These are phyloP conservation scores for Dysdera silvatica DNA, from an alignment of 1,140 invertebrate genomes.

Conservation along the genomic window DNA sequence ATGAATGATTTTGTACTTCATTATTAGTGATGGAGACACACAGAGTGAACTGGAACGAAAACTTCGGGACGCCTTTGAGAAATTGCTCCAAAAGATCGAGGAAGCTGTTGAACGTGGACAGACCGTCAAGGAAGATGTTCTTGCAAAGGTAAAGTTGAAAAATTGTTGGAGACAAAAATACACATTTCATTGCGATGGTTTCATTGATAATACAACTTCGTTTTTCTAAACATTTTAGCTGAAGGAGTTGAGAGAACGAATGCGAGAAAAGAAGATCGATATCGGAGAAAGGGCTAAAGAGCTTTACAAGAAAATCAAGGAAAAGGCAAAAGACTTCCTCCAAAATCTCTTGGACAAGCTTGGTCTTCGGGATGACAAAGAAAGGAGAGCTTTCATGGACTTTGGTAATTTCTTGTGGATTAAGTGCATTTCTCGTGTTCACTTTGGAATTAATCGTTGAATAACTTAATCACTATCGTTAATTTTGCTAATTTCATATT, in stretches of 20 bases:
- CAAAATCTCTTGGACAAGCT: constrained; percentile 7
- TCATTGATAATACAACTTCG: neutral
- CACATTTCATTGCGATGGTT: neutral
- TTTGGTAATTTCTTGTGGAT: too few relatives aligned
- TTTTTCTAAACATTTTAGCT: neutral
- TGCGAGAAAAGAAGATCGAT: constrained; percentile 1
- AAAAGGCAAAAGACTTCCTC: constrained; percentile 10
- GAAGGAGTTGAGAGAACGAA: neutral
- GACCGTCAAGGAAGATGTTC: constrained; percentile 4
- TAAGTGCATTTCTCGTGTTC: too few relatives aligned
- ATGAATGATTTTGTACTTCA: too few relatives aligned
- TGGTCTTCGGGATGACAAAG: too few relatives aligned
- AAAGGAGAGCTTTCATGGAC: too few relatives aligned
- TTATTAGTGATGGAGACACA: too few relatives aligned
- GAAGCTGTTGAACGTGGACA: constrained; percentile 19
- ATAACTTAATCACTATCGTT: too few relatives aligned
- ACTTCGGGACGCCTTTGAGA: too few relatives aligned
- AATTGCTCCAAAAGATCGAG: too few relatives aligned
- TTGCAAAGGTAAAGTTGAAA: constrained; percentile 19
- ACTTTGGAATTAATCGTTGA: too few relatives aligned
- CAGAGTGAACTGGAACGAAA: too few relatives aligned
- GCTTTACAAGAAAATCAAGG: neutral
- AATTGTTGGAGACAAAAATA: neutral
- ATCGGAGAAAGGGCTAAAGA: neutral
- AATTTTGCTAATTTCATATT: too few relatives aligned